Percentiles rank a stretch among this genome's conserved stretches.
phyloP scores from a whole-genome alignment of 2,797 vertebrate species.

The Helicolenus hilgendorfi region DNA sequence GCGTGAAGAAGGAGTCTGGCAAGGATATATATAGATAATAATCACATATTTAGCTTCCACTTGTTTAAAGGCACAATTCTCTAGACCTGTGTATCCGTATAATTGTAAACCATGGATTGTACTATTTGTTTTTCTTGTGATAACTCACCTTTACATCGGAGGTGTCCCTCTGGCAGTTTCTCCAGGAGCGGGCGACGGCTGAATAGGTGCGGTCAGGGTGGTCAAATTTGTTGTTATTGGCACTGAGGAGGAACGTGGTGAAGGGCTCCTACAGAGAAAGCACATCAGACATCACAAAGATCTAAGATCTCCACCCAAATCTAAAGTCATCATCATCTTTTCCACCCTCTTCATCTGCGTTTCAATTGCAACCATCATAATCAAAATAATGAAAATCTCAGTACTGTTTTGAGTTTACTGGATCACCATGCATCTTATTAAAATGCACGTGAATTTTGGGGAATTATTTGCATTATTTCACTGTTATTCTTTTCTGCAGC shows the following conservation, averaged over 20 bases:
- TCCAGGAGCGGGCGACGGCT: constrained; percentile 94
- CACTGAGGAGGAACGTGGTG: constrained; percentile 95
- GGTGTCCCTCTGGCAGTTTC: constrained; percentile 97
- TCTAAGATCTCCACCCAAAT: neutral
- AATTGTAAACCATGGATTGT: neutral
- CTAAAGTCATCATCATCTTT: neutral
- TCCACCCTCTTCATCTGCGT: neutral
- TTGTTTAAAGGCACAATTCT: neutral
- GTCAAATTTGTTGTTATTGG: constrained; percentile 96
- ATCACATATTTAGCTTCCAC: neutral
- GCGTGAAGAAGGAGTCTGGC: neutral
- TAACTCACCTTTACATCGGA: constrained; percentile 96
- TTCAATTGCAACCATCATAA: neutral
- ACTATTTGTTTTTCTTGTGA: neutral
- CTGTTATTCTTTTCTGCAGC: constrained; percentile 65
- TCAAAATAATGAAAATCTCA: constrained; percentile 16
- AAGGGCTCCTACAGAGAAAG: constrained; percentile 94
- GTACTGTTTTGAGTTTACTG: neutral
- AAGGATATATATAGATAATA: neutral
- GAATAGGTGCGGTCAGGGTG: constrained; percentile 97
- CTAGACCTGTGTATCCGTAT: neutral
- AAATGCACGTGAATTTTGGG: constrained; percentile 12
- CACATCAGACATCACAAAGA: constrained; percentile 15
- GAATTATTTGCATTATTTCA: constrained; percentile 56
- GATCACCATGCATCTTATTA: constrained; percentile 16